Base-by-base conservation (phyloP, 2,888 invertebrate species). In the Drosophila austrosaltans region DNA sequence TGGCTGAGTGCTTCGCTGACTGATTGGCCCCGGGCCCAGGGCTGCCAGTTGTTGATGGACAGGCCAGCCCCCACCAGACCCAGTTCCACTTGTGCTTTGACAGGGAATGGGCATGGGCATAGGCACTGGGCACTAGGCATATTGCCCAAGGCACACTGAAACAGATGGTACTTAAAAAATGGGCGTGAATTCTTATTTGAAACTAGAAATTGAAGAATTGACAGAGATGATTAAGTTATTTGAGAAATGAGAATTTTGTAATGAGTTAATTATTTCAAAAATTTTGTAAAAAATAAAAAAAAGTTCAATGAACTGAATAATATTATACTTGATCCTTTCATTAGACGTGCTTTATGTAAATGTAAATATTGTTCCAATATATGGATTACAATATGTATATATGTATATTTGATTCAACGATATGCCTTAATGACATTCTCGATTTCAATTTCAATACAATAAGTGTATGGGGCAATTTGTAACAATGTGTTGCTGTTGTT, bases 1-100 rank as follows among this genome's bases (percentile, higher is more conserved):
- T 83, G 66, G 78, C 77, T 79, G 84, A 82, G 76, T 85, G 83
- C 74, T 73, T 77, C 72, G 81, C 77, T 79, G 87, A 84, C 84
- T 82, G 86, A 86, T 86, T 83, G 84, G 75, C 70, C 68, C 63
- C 63, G 36, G 61, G 58, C 59, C 59, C 22, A 56, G 48, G 40
- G 42, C 28, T 61, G 44, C 30, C 62, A 42, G 20, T 39, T 44
- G 78, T 62, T 76, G 78, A 78, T 68, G 78, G 75, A 75, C 72
- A 72, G 61, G 40, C 74, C 57, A 30, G 42, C n/a, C 40, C 57
- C 44, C 40, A 32, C 28, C 63, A 53, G 28, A 36, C 63, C 48
- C 69, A 67, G 63, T 39, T 62, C 64, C 67, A 64, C 63, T 60
- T 54, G 65, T 59, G 39, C 62, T 61, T 36, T 40, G 66, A 61